phyloP scores from a whole-genome alignment of 2,113 vertebrate species.

The Arothron firmamentum region DNA sequence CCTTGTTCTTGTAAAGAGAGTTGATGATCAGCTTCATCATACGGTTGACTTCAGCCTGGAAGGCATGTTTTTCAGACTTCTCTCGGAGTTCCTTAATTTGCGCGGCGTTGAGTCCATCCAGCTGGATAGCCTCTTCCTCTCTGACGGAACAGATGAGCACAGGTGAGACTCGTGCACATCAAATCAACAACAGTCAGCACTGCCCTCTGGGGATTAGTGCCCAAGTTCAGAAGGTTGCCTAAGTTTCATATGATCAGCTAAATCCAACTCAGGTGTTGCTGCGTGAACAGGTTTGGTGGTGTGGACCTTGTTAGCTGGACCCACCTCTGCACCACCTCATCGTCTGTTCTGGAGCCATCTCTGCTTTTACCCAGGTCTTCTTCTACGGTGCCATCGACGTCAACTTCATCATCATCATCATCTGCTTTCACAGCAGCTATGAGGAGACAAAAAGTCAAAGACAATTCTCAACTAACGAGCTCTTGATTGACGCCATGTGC shows the following conservation, averaged over 20 bases:
- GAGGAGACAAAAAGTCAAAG: neutral
- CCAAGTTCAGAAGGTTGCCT: neutral
- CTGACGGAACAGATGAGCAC: conserved; percentile 63
- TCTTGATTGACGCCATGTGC: too few species aligned
- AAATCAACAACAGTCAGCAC: too few species aligned
- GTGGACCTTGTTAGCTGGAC: conserved; percentile 42
- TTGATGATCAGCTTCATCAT: conserved; percentile 99
- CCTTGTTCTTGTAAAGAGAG: conserved; percentile 98
- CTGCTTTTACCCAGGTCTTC: conserved; percentile 92
- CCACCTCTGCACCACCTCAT: conserved; percentile 92
- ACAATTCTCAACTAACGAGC: neutral
- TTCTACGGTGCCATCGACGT: conserved; percentile 84
- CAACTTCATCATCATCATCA: conserved; percentile 70
- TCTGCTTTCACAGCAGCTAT: conserved; percentile 67
- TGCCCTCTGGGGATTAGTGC: too few species aligned
- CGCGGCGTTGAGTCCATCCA: conserved; percentile 94
- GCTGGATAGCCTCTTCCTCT: conserved; percentile 95
- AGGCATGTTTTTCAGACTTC: conserved; percentile 94
- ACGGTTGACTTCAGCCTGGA: conserved; percentile 97
- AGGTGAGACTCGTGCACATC: conserved; percentile 6
- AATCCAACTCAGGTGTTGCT: neutral
- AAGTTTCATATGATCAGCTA: neutral
- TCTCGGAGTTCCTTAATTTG: conserved; percentile 97
- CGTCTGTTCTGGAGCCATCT: conserved; percentile 90
- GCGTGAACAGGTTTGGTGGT: conserved; percentile 32